Evolutionary conservation across 1,140 invertebrate species (phyloP), one percentile per base, ranked within the genome.

Genomic region (Drosophila hydei): DNA sequence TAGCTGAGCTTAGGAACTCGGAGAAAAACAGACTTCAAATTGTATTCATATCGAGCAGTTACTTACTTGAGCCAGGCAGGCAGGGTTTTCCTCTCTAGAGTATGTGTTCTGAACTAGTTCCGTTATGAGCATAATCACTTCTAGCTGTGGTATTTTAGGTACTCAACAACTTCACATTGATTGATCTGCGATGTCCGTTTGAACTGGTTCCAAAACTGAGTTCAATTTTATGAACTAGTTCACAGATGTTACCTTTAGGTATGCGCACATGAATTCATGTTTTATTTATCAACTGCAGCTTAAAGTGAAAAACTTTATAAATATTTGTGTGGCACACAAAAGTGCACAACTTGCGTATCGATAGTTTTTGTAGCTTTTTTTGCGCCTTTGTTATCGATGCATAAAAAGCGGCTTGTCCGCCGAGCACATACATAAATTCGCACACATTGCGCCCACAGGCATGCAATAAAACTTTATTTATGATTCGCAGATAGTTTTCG

Each of bases 401-500:
- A 42, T 16, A 18, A 42, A 42, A 42, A 42, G 38, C 38, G 38
- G 14, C 38, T 14, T 8, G 38, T 3, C 7, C 14, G 38, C 6
- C 2, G n/a, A 14, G 38, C 38, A 40, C n/a, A 42, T 16, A 18
- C 38, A 42, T 42, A 8, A 18, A 16, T 42, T 42, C 38, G 38
- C 38, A 16, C 38, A 42, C 38, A 42, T 42, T 18, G 48, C 25
- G 48, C 48, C 48, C 14, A 11, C n/a, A 30, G 14, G 25, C 16
- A 30, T 27, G 48, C 48, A 51, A 51, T 51, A 51, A 51, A 33
- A 30, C 8, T 12, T 30, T 16, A 30, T 45, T 30, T 27, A 45
- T 59, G 14, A 11, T 21, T 50, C 43, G 19, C 21, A 43, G 14
- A 21, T 61, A 50, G 11, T 25, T 42, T 11, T n/a, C 59, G 21